Evolutionary conservation across 2,797 vertebrate species (phyloP).

Genomic region (Xenentodon cancila): DNA sequence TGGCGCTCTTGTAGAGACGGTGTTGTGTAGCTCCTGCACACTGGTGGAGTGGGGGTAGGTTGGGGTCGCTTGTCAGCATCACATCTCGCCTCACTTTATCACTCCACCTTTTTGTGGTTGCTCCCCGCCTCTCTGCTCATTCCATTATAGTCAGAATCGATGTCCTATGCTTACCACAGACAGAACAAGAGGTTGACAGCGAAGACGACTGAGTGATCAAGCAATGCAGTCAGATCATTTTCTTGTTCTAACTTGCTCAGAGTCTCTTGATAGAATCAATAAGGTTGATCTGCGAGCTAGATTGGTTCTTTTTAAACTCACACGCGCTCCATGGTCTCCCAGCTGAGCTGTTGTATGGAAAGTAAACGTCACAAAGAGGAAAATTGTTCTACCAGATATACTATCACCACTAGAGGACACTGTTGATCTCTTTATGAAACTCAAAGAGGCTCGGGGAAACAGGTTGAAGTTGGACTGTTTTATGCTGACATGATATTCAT

Average conservation of each 20-base stretch:
- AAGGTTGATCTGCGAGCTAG: constrained; percentile 37
- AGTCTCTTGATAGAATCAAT: constrained; percentile 49
- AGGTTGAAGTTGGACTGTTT: constrained; percentile 5
- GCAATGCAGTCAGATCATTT: constrained; percentile 64
- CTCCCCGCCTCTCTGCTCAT: constrained; percentile 38
- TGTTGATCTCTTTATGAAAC: constrained; percentile 72
- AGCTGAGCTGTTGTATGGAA: constrained; percentile 13
- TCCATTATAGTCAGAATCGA: constrained; percentile 57
- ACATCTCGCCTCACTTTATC: constrained; percentile 64
- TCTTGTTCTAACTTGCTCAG: constrained; percentile 47
- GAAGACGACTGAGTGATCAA: constrained; percentile 45
- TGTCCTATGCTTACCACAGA: constrained; percentile 42
- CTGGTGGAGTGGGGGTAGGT: constrained; percentile 46
- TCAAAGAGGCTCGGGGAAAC: not conserved
- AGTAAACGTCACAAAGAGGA: constrained; percentile 18
- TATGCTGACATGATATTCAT: constrained; percentile 6
- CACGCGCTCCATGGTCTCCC: constrained; percentile 6
- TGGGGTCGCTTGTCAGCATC: constrained; percentile 59
- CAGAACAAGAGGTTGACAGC: constrained; percentile 34
- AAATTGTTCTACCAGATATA: constrained; percentile 8
- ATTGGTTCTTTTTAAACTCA: constrained; percentile 12
- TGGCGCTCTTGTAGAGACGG: constrained; percentile 29
- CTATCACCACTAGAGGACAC: constrained; percentile 77
- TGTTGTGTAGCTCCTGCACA: constrained; percentile 34
- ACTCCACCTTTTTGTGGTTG: constrained; percentile 58